Conservation (phyloP, 2,113 vertebrate genomes). For the Micromys minutus region DNA sequence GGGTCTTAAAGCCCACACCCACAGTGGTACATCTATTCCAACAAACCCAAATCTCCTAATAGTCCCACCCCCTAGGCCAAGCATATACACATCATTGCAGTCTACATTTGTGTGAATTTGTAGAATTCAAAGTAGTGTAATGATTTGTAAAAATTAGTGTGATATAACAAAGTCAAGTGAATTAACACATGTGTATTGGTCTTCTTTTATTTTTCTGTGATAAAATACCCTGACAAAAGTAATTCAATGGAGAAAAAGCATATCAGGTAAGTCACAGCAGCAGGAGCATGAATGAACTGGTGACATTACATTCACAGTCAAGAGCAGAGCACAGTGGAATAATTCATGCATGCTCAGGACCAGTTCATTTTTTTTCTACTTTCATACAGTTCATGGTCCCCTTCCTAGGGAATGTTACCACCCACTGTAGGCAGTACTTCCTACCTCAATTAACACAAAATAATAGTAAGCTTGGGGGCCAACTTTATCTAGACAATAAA, state of each 20-base stretch:
- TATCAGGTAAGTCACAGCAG: not conserved
- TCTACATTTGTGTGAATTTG: not conserved
- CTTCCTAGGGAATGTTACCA: not conserved
- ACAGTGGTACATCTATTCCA: too few relatives aligned
- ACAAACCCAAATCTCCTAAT: too few relatives aligned
- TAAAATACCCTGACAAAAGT: not conserved
- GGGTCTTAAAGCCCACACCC: too few relatives aligned
- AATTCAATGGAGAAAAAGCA: not conserved
- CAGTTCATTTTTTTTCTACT: too few relatives aligned
- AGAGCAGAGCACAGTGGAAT: not conserved
- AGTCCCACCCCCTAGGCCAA: too few relatives aligned
- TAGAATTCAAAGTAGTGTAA: not conserved
- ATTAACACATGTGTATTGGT: not conserved
- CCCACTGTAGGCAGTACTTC: not conserved
- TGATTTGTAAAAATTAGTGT: not conserved
- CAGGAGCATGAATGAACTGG: too few relatives aligned
- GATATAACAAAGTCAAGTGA: not conserved
- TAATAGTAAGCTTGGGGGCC: not conserved
- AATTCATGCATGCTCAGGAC: not conserved
- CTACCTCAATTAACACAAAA: not conserved
- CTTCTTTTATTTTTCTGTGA: not conserved
- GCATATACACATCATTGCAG: too few relatives aligned
- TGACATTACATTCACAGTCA: not conserved
- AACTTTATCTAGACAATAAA: not conserved
- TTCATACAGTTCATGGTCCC: not conserved